phyloP scores from a whole-genome alignment of 2,797 vertebrate genomes.

The Smutsia gigantea region DNA sequence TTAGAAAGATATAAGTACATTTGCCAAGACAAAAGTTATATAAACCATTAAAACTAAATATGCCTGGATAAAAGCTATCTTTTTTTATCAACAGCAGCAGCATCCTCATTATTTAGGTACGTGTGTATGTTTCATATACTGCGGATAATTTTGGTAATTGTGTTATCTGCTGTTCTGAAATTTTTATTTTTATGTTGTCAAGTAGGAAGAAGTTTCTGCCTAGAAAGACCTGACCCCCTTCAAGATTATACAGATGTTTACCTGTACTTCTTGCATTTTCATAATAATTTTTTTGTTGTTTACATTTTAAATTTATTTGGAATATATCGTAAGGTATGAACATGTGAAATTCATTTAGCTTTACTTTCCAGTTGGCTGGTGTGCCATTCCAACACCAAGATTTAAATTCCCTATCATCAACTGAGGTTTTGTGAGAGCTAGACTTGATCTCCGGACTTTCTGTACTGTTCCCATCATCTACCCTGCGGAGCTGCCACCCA shows the following conservation, averaged over 20 bases:
- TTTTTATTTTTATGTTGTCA: background rate
- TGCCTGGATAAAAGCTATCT: no score
- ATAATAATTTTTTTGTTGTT: background rate
- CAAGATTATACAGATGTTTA: background rate
- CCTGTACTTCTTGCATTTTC: background rate
- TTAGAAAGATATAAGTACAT: background rate
- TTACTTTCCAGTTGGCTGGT: background rate
- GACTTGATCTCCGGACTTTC: background rate
- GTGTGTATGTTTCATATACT: accelerated
- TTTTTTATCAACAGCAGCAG: background rate
- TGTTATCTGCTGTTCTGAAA: background rate
- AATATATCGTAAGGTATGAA: background rate
- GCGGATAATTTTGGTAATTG: background rate
- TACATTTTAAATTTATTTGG: background rate
- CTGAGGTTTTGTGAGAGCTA: background rate
- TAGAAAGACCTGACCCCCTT: background rate
- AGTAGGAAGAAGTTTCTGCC: background rate
- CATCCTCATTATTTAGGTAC: background rate
- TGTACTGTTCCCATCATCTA: background rate
- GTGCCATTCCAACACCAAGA: background rate
- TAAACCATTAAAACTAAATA: background rate
- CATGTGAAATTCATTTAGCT: background rate
- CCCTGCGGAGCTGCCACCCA: background rate
- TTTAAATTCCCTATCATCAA: background rate
- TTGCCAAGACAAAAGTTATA: background rate